A percentile compares a stretch with the other conserved stretches of the same genome.
These are phyloP conservation scores for Cryptus viduatorius DNA, from an alignment of 2,888 invertebrate genomes.

Conservation along the genomic window DNA sequence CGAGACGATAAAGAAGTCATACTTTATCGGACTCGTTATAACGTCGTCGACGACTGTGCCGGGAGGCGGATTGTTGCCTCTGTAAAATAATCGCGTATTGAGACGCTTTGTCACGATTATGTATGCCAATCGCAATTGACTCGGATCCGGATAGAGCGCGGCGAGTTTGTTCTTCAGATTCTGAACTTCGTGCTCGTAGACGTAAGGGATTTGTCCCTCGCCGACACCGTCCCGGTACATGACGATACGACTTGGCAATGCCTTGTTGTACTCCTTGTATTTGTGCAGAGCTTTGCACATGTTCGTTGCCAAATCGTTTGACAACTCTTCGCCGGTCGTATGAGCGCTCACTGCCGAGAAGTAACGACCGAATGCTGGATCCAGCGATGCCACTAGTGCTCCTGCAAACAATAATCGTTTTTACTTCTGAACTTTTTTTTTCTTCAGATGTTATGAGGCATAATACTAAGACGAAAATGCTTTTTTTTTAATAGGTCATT, in stretches of 20 bases:
- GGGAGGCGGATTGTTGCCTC: conserved; percentile 90
- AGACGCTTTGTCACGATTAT: conserved; percentile 96
- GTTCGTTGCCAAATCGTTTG: conserved; percentile 89
- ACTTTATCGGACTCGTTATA: conserved; percentile 91
- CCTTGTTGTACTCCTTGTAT: conserved; percentile 85
- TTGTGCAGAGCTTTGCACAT: conserved; percentile 86
- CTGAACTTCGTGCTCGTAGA: conserved; percentile 91
- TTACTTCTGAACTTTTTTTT: neutral
- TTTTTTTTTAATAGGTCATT: too few species aligned
- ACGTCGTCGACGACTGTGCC: conserved; percentile 96
- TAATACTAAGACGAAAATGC: too few species aligned
- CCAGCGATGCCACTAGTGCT: conserved; percentile 92
- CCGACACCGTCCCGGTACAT: conserved; percentile 98
- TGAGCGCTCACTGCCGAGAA: conserved; percentile 92
- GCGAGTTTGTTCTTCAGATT: conserved; percentile 87
- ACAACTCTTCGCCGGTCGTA: conserved; percentile 91
- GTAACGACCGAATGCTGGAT: conserved; percentile 88
- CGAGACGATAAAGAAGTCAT: conserved; percentile 96
- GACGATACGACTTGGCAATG: conserved; percentile 90
- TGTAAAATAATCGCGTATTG: conserved; percentile 90
- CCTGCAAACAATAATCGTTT: conserved; percentile 83
- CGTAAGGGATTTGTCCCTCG: conserved; percentile 94
- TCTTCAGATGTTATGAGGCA: too few species aligned
- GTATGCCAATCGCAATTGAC: conserved; percentile 88
- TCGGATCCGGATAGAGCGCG: conserved; percentile 85